These are phyloP conservation scores for Vidua macroura DNA, from an alignment of 2,113 vertebrate genomes.

Conservation along the genomic window DNA sequence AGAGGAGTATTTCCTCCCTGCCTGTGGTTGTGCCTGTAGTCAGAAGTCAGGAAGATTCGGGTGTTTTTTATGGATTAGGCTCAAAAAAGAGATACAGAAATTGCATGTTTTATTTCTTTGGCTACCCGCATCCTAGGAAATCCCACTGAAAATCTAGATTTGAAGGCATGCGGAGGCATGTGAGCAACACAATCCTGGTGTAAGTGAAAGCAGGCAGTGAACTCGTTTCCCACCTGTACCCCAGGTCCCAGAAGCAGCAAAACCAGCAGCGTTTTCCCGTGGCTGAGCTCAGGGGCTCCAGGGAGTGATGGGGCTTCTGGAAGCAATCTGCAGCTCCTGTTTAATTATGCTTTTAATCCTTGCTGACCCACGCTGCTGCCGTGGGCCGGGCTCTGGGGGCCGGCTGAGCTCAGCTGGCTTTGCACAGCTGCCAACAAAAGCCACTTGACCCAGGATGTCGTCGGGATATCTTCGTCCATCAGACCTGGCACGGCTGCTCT, in stretches of 20 bases:
- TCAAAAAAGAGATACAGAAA: background rate
- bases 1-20: background rate
- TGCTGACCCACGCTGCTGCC: background rate
- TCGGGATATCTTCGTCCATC: background rate
- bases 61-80: background rate
- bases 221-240: background rate
- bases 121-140: background rate
- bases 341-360: background rate
- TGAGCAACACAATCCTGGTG: background rate
- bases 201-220: background rate
- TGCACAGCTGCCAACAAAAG: background rate
- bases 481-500: background rate
- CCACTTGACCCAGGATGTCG: background rate
- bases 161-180: background rate
- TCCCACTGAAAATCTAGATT: slow-evolving; percentile 1
- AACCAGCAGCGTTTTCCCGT: background rate
- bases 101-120: background rate
- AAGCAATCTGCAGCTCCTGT: slow-evolving; percentile 34
- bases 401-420: background rate
- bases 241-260: background rate
- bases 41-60: background rate
- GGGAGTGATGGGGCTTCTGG: slow-evolving; percentile 21
- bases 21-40: background rate
- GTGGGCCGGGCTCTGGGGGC: background rate
- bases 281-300: background rate